Evolutionary conservation across 2,888 invertebrate genomes (phyloP), one percentile per base, ranked within the genome.

Genomic region (Lottia gigantea): DNA sequence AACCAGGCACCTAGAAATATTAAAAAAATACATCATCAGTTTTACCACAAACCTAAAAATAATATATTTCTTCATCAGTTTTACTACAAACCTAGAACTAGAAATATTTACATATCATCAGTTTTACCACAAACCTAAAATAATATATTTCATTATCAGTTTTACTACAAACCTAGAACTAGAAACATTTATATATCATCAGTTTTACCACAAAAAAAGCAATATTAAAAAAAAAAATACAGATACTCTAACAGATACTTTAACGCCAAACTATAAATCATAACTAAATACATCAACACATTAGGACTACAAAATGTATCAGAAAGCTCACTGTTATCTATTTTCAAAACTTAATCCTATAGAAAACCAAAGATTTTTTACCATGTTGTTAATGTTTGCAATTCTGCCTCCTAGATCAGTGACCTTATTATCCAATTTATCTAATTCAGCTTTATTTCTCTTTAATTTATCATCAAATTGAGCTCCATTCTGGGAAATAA

Each of bases 331-430:
- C 6, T 31, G 31, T 31, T n/a, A n/a, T n/a, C n/a, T n/a, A 31
- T 31, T 2, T 31, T 6, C 2, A 4, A 11, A 40, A 11, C 40
- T 8, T 11, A 40, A 40, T 1, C 7, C 1, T 40, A 40, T 40
- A 40, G 40, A 40, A 40, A 40, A 40, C 40, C 40, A 31, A 15
- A 11, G 31, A 26, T 6, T n/a, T 64, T 75, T 63, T 84, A 94
- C 93, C 88, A 94, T 92, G 80, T 94, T 92, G 89, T 98, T 98
- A 64, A 98, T 90, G 76, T 92, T 92, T 0, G 97, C 96, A 80
- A 98, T 92, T 77, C 92, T 91, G 1, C 90, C 89, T 74, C 94
- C 93, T 64, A 98, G 90, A 7, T 91, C 89, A 11, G 90, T 90
- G 47, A 97, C 88, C 79, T 94, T 92, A 0, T 90, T 89, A 73